Conservation (phyloP, 2,113 vertebrate genomes). For the human (Homo sapiens) region GRCh38 chr4:180657001-180657500, state of each 20-base stretch:
- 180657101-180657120: accelerated
- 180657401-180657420: no score
- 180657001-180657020: neutral
- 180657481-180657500: no score
- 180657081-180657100: neutral
- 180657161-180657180: neutral
- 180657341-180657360: no score
- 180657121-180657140: neutral
- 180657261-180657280: neutral
- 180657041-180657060: neutral
- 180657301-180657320: accelerated
- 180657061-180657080: neutral
- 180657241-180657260: accelerated
- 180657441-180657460: no score
- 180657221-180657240: neutral
- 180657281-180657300: accelerated
- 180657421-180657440: no score
- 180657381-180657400: no score
- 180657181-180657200: accelerated
- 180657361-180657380: no score
- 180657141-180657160: no score
- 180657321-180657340: no score
- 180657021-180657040: neutral
- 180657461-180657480: no score
- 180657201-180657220: accelerated